Percentiles rank a stretch among this genome's conserved stretches.
These are phyloP conservation scores for Tineola bisselliella DNA, from an alignment of 2,888 invertebrate genomes.

Conservation along the genomic window DNA sequence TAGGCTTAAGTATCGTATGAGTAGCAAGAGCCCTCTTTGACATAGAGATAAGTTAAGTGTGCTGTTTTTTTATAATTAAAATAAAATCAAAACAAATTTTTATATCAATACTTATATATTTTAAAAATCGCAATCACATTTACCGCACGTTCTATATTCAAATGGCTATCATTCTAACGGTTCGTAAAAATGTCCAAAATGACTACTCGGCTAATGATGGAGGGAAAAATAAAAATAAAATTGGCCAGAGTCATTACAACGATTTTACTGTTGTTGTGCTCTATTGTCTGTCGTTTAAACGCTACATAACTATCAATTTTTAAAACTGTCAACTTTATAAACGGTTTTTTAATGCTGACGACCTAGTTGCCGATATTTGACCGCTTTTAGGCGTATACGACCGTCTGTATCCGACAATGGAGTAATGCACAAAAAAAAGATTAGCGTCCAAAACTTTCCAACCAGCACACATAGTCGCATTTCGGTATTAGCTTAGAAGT, in stretches of 20 bases:
- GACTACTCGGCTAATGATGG: conserved; percentile 39
- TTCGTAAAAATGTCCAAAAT: conserved; percentile 49
- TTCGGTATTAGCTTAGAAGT: too few relatives aligned
- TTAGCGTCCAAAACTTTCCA: too few relatives aligned
- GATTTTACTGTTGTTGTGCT: conserved; percentile 25
- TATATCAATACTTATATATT: too few relatives aligned
- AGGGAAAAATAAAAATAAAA: conserved; percentile 36
- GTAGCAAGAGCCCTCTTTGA: too few relatives aligned
- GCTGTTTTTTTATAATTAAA: too few relatives aligned
- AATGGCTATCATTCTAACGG: conserved; percentile 33
- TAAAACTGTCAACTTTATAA: conserved; percentile 30
- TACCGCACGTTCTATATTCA: conserved; percentile 22
- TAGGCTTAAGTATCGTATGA: too few relatives aligned
- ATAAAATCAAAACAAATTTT: too few relatives aligned
- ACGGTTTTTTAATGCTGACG: conserved; percentile 19
- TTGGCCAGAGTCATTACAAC: conserved; percentile 39
- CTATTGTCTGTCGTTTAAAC: conserved; percentile 33
- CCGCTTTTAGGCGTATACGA: conserved; percentile 26
- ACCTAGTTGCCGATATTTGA: conserved; percentile 29
- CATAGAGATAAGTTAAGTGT: too few relatives aligned
- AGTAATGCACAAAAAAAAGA: too few relatives aligned
- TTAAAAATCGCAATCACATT: conserved; percentile 20
- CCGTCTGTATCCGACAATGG: too few relatives aligned
- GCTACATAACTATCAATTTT: conserved; percentile 22
- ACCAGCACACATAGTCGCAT: too few relatives aligned